phyloP scores from a whole-genome alignment of 2,888 invertebrate species.

The Parasteatoda lunata region DNA sequence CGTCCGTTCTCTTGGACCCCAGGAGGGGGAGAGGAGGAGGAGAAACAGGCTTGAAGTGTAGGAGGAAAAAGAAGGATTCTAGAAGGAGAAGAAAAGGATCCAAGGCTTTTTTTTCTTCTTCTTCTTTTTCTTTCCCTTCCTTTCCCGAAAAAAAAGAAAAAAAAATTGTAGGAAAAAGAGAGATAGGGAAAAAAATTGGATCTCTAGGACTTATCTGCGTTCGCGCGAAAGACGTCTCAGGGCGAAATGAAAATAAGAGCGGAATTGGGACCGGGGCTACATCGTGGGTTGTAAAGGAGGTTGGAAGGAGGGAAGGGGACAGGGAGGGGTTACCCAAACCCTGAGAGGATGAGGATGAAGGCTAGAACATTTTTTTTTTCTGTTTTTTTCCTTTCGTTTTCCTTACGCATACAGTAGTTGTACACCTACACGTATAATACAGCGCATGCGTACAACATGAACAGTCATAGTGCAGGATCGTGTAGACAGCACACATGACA shows the following conservation, averaged over 20 bases:
- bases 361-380: conserved; percentile 45
- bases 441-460: conserved; percentile 34
- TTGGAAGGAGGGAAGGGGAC: conserved; percentile 1
- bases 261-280: conserved; percentile 44
- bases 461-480: conserved; percentile 22
- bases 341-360: conserved; percentile 40
- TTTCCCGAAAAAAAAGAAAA: conserved; percentile 33
- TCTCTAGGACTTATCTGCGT: conserved; percentile 61
- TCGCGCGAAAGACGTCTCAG: conserved; percentile 57
- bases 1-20: conserved; percentile 60
- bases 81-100: conserved; percentile 50
- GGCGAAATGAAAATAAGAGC: conserved; percentile 68
- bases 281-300: conserved; percentile 1
- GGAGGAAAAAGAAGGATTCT: conserved; percentile 36
- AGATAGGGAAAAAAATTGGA: conserved; percentile 26
- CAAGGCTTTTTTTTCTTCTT: conserved; percentile 32
- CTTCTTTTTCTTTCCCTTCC: conserved; percentile 9
- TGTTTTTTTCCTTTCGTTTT: conserved; percentile 15
- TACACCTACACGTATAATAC: conserved; percentile 36
- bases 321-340: conserved; percentile 19
- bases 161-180: conserved; percentile 18
- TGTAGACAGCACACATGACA: conserved; percentile 11
- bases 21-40: conserved; percentile 5
- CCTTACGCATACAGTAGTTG: conserved; percentile 32
- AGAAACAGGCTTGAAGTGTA: conserved; percentile 12